Conservation (phyloP, 1,140 invertebrate genomes). For the Cydia amplana region DNA sequence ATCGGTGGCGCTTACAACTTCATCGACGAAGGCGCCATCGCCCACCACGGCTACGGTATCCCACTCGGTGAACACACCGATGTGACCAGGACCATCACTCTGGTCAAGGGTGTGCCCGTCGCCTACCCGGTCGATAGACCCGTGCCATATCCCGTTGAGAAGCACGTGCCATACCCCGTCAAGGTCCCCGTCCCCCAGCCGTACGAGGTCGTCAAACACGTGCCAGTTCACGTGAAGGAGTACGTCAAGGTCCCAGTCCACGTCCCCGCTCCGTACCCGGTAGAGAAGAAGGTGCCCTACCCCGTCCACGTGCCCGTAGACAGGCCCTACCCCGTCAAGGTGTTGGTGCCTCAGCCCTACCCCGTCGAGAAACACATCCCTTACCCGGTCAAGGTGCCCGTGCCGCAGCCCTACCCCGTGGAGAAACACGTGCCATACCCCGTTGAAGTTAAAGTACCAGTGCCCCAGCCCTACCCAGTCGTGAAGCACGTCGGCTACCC, state of each 20-base stretch:
- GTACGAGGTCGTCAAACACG: conserved; percentile 82
- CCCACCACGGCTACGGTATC: conserved; percentile 66
- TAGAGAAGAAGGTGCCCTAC: conserved; percentile 82
- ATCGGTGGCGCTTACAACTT: conserved; percentile 82
- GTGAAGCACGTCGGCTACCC: conserved; percentile 78
- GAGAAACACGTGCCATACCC: conserved; percentile 83
- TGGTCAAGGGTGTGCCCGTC: conserved; percentile 85
- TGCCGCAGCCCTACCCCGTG: conserved; percentile 83
- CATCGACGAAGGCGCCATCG: conserved; percentile 74
- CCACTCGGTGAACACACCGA: conserved; percentile 80
- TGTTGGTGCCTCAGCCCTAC: conserved; percentile 84
- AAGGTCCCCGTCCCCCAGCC: conserved; percentile 83
- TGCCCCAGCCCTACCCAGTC: conserved; percentile 82
- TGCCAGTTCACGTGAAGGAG: conserved; percentile 81
- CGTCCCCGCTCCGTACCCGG: conserved; percentile 81
- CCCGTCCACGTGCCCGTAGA: conserved; percentile 84
- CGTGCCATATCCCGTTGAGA: conserved; percentile 83
- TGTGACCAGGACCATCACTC: conserved; percentile 85
- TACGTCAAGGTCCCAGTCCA: conserved; percentile 84
- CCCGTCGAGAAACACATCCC: conserved; percentile 84
- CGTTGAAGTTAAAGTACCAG: conserved; percentile 81
- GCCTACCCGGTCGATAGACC: conserved; percentile 83
- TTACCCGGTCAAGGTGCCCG: conserved; percentile 82
- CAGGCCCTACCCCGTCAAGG: conserved; percentile 83
- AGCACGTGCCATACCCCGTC: conserved; percentile 83